These are phyloP conservation scores for Taphrorychus bicolor DNA, from an alignment of 2,888 invertebrate genomes.

Conservation along the genomic window DNA sequence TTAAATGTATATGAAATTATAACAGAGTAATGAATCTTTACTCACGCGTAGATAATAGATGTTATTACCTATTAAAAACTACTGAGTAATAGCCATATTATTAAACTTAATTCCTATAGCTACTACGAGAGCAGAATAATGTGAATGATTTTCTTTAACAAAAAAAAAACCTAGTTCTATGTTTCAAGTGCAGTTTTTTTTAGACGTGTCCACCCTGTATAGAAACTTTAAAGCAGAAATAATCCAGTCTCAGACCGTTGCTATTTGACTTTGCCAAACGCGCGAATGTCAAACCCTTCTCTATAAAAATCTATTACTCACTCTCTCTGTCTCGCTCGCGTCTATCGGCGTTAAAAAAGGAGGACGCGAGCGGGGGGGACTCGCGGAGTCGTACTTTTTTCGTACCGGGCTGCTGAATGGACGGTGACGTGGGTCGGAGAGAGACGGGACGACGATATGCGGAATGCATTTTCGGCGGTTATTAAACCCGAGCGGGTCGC, in stretches of 20 bases:
- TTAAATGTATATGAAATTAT: too few species aligned
- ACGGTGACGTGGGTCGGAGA: not conserved
- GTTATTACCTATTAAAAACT: not conserved
- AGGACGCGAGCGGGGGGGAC: slow-evolving; percentile 6
- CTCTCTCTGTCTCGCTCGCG: slow-evolving; percentile 26
- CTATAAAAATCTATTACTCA: slow-evolving; percentile 38
- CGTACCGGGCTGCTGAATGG: slow-evolving; percentile 4
- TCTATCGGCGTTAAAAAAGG: slow-evolving; percentile 31
- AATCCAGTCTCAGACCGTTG: slow-evolving; percentile 38
- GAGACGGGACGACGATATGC: slow-evolving; percentile 35
- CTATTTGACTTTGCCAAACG: slow-evolving; percentile 58
- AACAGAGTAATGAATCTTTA: too few species aligned
- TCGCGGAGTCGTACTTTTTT: not conserved
- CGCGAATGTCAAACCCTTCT: slow-evolving; percentile 56
- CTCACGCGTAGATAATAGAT: not conserved
- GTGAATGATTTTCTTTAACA: too few species aligned
- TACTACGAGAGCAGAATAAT: too few species aligned
- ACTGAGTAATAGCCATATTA: not conserved
- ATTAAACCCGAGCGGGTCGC: slow-evolving; percentile 53
- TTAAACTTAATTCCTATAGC: too few species aligned
- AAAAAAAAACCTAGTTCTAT: too few species aligned
- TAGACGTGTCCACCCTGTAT: slow-evolving; percentile 19
- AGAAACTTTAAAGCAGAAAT: slow-evolving; percentile 24
- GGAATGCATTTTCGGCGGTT: slow-evolving; percentile 56
- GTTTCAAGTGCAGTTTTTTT: too few species aligned